Percentiles rank a stretch among this genome's conserved stretches.
These are phyloP conservation scores for Hypsibius dujardini DNA, from an alignment of 1,140 invertebrate species.

Conservation along the genomic window DNA sequence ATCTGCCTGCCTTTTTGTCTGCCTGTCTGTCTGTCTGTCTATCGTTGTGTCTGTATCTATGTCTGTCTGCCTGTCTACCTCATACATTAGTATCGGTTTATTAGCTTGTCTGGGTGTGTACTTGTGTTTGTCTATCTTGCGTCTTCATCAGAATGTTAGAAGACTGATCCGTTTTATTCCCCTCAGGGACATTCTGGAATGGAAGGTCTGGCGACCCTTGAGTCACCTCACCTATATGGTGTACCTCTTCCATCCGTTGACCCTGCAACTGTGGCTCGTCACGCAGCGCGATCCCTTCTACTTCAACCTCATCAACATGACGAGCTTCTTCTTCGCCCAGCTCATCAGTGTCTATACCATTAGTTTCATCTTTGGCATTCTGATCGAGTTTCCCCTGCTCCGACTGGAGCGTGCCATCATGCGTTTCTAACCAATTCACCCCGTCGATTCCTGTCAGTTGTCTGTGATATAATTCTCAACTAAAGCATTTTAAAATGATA, in stretches of 20 bases:
- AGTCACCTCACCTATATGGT: background rate
- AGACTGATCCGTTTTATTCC: too few relatives aligned
- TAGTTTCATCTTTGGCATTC: background rate
- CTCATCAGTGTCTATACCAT: background rate
- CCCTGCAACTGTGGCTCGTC: background rate
- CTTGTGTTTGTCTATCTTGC: background rate
- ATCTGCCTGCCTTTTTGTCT: too few relatives aligned
- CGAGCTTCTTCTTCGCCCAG: background rate
- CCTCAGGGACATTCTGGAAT: background rate
- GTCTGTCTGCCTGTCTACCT: too few relatives aligned
- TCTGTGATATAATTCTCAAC: background rate
- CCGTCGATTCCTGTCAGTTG: background rate
- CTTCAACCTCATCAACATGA: background rate
- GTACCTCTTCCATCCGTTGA: background rate
- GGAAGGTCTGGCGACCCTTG: background rate
- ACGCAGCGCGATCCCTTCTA: conserved; percentile 1
- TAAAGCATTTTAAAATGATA: background rate
- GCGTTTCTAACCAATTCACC: background rate
- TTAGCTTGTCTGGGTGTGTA: background rate
- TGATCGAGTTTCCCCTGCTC: background rate
- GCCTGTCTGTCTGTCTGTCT: too few relatives aligned
- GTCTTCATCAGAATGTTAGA: too few relatives aligned
- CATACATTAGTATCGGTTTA: too few relatives aligned
- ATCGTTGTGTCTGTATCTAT: too few relatives aligned
- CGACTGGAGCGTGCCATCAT: background rate